Conservation (phyloP, 2,888 invertebrate genomes). For the Lathronympha strigana region DNA sequence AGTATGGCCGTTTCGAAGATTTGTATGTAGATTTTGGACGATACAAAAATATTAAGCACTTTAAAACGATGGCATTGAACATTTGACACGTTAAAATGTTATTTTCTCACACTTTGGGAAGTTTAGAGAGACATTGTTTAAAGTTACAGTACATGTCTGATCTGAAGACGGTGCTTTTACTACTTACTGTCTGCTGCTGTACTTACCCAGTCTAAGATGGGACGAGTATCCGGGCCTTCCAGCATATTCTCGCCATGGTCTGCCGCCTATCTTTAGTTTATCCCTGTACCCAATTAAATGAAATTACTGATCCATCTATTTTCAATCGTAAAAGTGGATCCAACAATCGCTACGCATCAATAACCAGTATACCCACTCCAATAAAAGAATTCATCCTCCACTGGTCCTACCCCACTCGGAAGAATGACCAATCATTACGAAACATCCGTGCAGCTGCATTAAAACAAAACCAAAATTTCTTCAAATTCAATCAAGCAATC, state of each 20-base stretch:
- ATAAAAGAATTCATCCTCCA: conserved; percentile 36
- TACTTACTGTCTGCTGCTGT: no score
- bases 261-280: neutral
- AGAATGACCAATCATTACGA: conserved; percentile 41
- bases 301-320: neutral
- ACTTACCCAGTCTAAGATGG: no score
- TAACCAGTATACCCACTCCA: conserved; percentile 3
- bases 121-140: neutral
- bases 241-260: no score
- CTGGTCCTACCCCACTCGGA: conserved; percentile 11
- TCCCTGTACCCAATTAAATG: no score
- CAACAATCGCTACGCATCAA: conserved; percentile 15
- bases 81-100: neutral
- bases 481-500: conserved; percentile 54
- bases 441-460: conserved; percentile 62
- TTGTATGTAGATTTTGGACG: neutral
- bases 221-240: no score
- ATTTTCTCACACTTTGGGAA: neutral
- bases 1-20: neutral
- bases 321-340: neutral
- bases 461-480: conserved; percentile 56
- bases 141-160: neutral
- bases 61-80: neutral
- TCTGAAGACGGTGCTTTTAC: no score
- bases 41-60: neutral